Conservation (phyloP, 2,113 vertebrate genomes). For the Xyliphius kryptos region DNA sequence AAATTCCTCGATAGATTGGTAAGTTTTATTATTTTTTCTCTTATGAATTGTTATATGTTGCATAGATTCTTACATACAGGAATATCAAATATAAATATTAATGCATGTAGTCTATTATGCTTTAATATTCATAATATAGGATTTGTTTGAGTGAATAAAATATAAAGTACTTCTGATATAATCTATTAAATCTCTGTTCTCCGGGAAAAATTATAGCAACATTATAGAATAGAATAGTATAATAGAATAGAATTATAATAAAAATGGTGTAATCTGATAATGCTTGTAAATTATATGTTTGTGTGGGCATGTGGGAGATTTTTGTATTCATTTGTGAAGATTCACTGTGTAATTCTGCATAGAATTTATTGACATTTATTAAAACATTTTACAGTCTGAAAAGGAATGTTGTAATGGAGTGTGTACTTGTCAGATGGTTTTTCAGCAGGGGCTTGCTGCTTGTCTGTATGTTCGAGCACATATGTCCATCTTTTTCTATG, state of each 20-base stretch:
- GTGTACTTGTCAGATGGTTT: no score
- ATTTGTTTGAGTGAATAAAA: not conserved
- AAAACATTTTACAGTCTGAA: constrained; percentile 2
- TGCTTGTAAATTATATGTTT: not conserved
- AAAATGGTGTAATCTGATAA: not conserved
- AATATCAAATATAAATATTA: not conserved
- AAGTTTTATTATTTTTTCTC: not conserved
- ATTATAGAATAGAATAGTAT: not conserved
- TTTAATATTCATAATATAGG: no score
- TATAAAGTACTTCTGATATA: not conserved
- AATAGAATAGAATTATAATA: not conserved
- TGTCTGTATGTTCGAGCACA: no score
- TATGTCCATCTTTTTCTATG: no score
- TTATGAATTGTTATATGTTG: not conserved
- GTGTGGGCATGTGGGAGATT: no score
- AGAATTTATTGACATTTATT: not conserved
- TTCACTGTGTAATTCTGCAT: not conserved
- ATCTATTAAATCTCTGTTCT: not conserved
- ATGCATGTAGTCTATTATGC: not conserved
- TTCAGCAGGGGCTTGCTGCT: no score
- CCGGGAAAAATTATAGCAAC: no score
- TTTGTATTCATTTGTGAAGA: not conserved
- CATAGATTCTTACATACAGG: no score
- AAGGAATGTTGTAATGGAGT: constrained; percentile 22
- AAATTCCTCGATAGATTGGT: constrained; percentile 3